Evolutionary conservation across 2,797 vertebrate species (phyloP), one percentile per base, ranked within the genome.

Genomic region (Lindbergichthys nudifrons): DNA sequence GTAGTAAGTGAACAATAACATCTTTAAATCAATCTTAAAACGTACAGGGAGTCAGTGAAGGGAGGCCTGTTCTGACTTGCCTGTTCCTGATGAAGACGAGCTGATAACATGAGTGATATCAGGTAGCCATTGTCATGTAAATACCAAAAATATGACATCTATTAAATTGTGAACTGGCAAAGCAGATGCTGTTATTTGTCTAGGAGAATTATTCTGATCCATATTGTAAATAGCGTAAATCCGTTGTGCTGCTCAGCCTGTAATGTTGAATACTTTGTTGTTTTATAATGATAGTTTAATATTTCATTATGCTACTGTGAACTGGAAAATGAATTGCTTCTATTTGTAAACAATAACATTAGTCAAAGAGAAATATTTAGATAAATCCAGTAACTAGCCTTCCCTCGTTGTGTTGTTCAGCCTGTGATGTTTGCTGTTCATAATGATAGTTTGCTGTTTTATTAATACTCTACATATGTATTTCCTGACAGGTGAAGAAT

Each of bases 401-500:
- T 39, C 60, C 36, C 36, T 18, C 48, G n/a, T 57, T 19, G 4
- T 32, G 7, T 5, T 19, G 23, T 45, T 52, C 9, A 13, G 12
- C 6, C 15, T 16, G 4, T 11, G 19, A 9, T 53, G 48, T 46
- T 71, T 65, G 2, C 23, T 18, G 10, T 53, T 56, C 1, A 19
- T 32, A 13, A 15, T 56, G 5, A 58, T 18, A 13, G 3, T 15
- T 56, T 39, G 52, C 9, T 7, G 0, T 41, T 48, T 3, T 23
- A 4, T n/a, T 74, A 43, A 48, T 53, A 8, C 53, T 46, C 15
- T 69, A 4, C 11, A 7, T 62, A 1, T 5, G 9, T 80, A 48
- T 75, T 39, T 80, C 71, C 70, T 77, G 65, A 68, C 83, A 99
- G 98, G 98, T 99, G 18, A 99, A 99, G 93, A 99, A 99, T 74